Evolutionary conservation across 1,140 invertebrate genomes (phyloP), one percentile per base, ranked within the genome.

Genomic region (Zaprionus davidi): DNA sequence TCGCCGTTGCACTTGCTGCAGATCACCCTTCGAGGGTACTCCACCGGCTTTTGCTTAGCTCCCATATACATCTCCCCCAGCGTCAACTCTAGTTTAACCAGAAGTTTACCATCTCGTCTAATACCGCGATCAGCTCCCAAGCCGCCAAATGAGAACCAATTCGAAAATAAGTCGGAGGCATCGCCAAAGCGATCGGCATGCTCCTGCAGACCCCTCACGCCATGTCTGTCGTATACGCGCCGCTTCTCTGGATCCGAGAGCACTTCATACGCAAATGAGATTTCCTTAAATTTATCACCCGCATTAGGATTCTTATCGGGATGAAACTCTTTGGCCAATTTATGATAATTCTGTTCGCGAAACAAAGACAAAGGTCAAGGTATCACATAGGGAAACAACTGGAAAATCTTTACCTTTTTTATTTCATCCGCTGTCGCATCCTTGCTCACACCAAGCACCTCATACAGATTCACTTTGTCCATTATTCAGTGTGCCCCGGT

Each of bases 1-100:
- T 94, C 94, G 88, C 98, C 98, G 75, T 96, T 94, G 93, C 98
- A 99, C 84, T 95, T 94, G 15, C 93, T 93, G 93, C 98, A 99
- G 1, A 98, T 95, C 94, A 97, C 97, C 22, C 76, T 81, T 92
- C 98, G 97, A 91, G 96, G 96, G 53, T 99, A 93, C 76, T 98
- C 96, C 62, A 99, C 93, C 91, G 97, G 97, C 22, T 97, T 94
- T 9, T 96, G 96, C 92, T 96, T 96, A 36, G 78, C 79, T 2
- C 98, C 98, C 93, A 97, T 97, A 91, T 99, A 99, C 81, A 99
- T 93, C 90, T 99, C 97, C 93, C 99, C 97, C 66, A 99, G 93
- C 4, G 97, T 94, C 2, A 99, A 97, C 92, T 96, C 95, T 41
- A 95, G 13, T 36, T 88, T 91, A 0, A 88, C 17, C 17, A 87